Percentiles rank a stretch among this genome's conserved stretches.
These are phyloP conservation scores for Gadopsis bispinosus DNA, from an alignment of 2,797 vertebrate species.

Conservation along the genomic window DNA sequence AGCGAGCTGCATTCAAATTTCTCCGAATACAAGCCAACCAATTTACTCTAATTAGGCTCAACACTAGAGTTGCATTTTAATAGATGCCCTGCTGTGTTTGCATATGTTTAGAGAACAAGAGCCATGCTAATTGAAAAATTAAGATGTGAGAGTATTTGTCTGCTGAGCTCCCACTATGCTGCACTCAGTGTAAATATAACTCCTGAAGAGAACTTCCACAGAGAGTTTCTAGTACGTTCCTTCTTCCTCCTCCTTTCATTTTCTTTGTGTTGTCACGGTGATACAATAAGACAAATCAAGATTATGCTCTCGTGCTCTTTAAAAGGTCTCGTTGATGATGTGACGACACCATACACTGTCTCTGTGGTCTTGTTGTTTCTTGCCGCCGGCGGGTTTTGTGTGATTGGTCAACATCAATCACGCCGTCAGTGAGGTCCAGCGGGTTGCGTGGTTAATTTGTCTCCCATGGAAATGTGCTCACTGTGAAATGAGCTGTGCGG, in stretches of 20 bases:
- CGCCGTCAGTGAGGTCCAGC: conserved; percentile 30
- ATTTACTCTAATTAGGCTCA: conserved; percentile 87
- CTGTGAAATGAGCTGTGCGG: conserved; percentile 44
- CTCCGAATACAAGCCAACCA: conserved; percentile 82
- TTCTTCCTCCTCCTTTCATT: conserved; percentile 1
- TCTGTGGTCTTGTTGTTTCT: conserved; percentile 19
- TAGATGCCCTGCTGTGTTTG: conserved; percentile 85
- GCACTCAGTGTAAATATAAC: conserved; percentile 67
- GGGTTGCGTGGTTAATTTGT: conserved; percentile 56
- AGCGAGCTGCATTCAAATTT: conserved; percentile 80
- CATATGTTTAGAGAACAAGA: conserved; percentile 87
- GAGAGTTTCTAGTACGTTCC: conserved; percentile 33
- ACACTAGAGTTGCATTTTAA: conserved; percentile 87
- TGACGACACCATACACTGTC: conserved; percentile 1
- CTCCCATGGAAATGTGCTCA: conserved; percentile 54
- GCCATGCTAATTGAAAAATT: conserved; percentile 88
- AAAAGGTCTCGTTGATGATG: neutral
- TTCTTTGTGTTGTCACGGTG: conserved; percentile 15
- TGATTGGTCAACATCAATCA: conserved; percentile 48
- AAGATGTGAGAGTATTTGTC: conserved; percentile 86
- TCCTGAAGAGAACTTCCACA: conserved; percentile 56
- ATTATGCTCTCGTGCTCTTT: conserved; percentile 14
- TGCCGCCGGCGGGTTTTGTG: conserved; percentile 28
- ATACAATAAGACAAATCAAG: neutral
- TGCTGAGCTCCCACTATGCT: conserved; percentile 72